These are phyloP conservation scores for Hafferia zeledoni DNA, from an alignment of 2,797 vertebrate species.

Conservation along the genomic window DNA sequence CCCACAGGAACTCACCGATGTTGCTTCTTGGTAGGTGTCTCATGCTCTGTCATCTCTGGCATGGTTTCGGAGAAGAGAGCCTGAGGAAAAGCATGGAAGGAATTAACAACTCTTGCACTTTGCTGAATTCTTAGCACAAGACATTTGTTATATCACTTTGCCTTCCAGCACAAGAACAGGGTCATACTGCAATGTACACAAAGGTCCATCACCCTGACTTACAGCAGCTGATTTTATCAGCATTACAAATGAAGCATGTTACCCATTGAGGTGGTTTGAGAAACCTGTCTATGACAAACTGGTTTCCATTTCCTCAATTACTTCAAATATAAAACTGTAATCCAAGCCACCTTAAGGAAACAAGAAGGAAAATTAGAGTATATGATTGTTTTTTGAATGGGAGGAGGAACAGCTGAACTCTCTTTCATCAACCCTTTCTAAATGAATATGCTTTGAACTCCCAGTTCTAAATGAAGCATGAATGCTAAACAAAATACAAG, in stretches of 20 bases:
- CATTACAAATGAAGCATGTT: fast-evolving
- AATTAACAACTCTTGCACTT: not conserved
- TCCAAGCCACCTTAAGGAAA: not conserved
- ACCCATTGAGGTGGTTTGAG: fast-evolving
- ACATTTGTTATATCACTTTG: not conserved
- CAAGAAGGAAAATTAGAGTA: not conserved
- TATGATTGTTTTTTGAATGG: not conserved
- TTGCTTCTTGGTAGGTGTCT: conserved; percentile 88
- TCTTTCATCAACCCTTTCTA: not conserved
- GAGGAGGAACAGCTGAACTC: not conserved
- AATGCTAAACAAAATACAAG: not conserved
- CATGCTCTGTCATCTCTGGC: conserved; percentile 98
- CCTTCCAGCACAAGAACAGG: not conserved
- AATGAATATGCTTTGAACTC: not conserved
- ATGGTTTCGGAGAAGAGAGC: conserved; percentile 84
- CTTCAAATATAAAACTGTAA: not conserved
- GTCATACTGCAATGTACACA: fast-evolving
- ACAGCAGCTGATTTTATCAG: not conserved
- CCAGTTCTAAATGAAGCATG: not conserved
- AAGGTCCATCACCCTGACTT: not conserved
- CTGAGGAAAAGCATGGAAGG: conserved; percentile 62
- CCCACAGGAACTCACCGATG: conserved; percentile 81
- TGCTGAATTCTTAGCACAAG: not conserved
- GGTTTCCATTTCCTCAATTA: not conserved
- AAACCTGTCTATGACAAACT: not conserved